These are phyloP conservation scores for Kuschelorhynchus macadamiae DNA, from an alignment of 2,888 invertebrate genomes.

Conservation along the genomic window DNA sequence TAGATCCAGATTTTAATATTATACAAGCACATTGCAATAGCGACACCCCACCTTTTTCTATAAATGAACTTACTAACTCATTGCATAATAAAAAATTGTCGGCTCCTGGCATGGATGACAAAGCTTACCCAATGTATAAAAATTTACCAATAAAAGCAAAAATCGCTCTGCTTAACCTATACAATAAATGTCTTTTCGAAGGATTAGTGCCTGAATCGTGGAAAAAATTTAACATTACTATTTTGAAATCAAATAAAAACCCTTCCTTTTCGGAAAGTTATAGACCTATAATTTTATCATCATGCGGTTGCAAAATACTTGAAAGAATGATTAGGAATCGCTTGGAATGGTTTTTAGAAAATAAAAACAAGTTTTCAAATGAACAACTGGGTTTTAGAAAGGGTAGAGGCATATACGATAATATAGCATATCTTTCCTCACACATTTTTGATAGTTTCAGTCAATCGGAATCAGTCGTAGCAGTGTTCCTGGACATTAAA, in stretches of 20 bases:
- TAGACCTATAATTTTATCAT: not conserved
- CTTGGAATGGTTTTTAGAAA: not conserved
- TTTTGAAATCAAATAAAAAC: not conserved
- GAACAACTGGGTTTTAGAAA: not conserved
- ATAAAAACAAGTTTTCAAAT: not conserved
- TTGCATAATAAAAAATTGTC: not conserved
- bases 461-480: not conserved
- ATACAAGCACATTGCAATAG: too few species aligned
- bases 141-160: not conserved
- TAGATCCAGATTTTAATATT: too few species aligned
- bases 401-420: not conserved
- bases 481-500: not conserved
- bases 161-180: not conserved
- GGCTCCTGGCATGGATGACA: constrained; percentile 6
- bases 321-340: not conserved
- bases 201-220: not conserved
- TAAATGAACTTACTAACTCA: not conserved
- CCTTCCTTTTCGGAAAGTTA: not conserved
- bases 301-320: not conserved
- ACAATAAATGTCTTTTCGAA: not conserved
- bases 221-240: not conserved
- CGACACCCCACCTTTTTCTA: not conserved
- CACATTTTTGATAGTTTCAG: not conserved
- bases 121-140: not conserved
- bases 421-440: not conserved